Conservation (phyloP, 1,140 invertebrate species). For the Drosophila kurseongensis region DNA sequence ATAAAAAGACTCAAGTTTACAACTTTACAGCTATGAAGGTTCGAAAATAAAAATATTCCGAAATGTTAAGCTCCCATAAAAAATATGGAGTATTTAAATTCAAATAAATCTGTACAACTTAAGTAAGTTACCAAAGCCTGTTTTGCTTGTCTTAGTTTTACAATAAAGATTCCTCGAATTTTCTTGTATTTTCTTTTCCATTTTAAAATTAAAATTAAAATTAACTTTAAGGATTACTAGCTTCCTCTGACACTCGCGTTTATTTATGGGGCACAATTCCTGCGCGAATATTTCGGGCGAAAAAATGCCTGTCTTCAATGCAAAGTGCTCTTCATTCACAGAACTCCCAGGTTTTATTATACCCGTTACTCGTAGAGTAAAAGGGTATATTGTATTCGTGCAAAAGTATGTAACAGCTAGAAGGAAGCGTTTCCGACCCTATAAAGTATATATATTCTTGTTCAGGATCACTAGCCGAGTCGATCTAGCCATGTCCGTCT, state of each 20-base stretch:
- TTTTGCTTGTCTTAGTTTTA: too few relatives aligned
- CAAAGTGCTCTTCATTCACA: conserved; percentile 81
- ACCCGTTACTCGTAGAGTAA: too few relatives aligned
- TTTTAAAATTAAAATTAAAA: too few relatives aligned
- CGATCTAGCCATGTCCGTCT: too few relatives aligned
- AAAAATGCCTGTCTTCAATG: conserved; percentile 54
- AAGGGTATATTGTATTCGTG: too few relatives aligned
- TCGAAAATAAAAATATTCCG: neutral
- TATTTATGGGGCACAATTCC: conserved; percentile 14
- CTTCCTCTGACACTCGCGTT: neutral
- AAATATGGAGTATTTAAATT: neutral
- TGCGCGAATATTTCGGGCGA: conserved; percentile 9
- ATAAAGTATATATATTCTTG: too few relatives aligned
- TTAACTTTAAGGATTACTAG: neutral
- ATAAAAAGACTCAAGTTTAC: neutral
- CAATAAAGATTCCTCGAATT: too few relatives aligned
- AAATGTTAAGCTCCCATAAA: neutral
- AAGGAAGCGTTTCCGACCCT: too few relatives aligned
- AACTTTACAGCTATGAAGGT: neutral
- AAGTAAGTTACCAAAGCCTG: too few relatives aligned
- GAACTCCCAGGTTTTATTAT: conserved; percentile 53
- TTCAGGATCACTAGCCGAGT: too few relatives aligned
- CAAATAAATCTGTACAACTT: neutral
- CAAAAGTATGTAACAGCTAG: too few relatives aligned
- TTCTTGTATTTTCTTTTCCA: too few relatives aligned